Percentiles rank a stretch among this genome's conserved stretches.
Conservation (phyloP, 2,888 invertebrate genomes). For the Xiphydria camelus region DNA sequence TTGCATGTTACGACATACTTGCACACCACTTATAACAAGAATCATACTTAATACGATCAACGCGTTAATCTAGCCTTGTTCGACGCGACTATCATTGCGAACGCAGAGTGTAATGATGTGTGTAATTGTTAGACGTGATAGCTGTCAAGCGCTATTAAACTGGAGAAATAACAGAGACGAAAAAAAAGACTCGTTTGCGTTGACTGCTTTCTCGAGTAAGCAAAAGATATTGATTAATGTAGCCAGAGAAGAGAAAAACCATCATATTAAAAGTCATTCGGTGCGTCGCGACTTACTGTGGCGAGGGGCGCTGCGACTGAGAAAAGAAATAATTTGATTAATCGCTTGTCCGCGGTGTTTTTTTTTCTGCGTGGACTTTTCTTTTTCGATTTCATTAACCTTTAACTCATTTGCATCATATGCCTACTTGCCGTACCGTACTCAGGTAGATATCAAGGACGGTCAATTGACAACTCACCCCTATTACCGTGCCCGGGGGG, state of each 20-base stretch:
- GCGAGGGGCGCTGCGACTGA: constrained; percentile 66
- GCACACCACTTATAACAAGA: no score
- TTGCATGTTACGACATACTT: constrained; percentile 1
- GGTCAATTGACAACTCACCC: no score
- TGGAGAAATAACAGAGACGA: background rate
- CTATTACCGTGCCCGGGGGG: no score
- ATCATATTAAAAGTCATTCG: constrained; percentile 25
- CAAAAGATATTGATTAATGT: no score
- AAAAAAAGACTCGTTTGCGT: background rate
- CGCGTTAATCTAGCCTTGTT: constrained; percentile 1
- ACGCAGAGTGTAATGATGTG: background rate
- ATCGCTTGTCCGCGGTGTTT: no score
- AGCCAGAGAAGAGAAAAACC: constrained; percentile 29
- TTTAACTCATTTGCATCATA: no score
- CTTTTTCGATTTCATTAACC: no score
- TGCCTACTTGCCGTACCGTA: no score
- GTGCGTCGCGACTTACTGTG: constrained; percentile 68
- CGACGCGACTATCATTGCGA: no score
- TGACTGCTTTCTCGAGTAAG: no score
- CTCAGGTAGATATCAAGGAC: no score
- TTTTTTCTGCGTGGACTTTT: no score
- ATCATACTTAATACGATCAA: background rate
- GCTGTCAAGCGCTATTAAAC: background rate
- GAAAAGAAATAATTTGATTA: constrained; percentile 59
- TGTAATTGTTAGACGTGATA: background rate